A percentile compares a stretch with the other conserved stretches of the same genome.
These are phyloP conservation scores for Drosophila suzukii DNA, from an alignment of 1,140 invertebrate genomes.

Conservation along the genomic window DNA sequence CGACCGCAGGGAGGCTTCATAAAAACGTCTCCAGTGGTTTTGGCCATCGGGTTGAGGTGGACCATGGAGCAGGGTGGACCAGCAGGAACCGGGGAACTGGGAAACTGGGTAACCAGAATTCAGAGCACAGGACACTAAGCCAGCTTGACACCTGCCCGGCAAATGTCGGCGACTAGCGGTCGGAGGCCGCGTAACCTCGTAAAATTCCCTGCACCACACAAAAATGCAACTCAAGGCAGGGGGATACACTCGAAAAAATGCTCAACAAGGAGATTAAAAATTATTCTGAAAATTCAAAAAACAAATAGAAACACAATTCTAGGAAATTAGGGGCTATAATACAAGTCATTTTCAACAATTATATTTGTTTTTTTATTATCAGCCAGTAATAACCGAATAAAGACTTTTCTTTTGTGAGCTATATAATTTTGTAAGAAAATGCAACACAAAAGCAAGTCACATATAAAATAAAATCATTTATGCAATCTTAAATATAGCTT, in stretches of 20 bases:
- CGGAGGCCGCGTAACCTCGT: constrained; percentile 53
- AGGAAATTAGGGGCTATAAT: no score
- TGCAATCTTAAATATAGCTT: no score
- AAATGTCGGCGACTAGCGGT: constrained; percentile 44
- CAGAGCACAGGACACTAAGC: constrained; percentile 25
- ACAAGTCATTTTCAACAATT: no score
- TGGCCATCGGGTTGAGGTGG: constrained; percentile 4
- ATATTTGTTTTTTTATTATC: no score
- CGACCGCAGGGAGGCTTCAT: constrained; percentile 49
- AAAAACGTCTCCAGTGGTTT: constrained; percentile 72
- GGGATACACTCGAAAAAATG: background rate
- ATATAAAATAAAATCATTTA: no score
- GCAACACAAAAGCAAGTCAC: no score
- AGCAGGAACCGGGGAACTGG: background rate
- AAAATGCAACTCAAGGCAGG: constrained; percentile 13
- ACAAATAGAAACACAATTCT: no score
- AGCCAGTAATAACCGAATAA: no score
- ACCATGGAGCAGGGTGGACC: background rate
- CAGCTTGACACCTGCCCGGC: constrained; percentile 60
- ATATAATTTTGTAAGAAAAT: no score
- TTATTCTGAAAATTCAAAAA: background rate
- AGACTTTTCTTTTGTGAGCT: no score
- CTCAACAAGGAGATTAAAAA: background rate
- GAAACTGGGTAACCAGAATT: background rate
- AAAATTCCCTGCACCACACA: constrained; percentile 31